Evolutionary conservation across 2,797 vertebrate genomes (phyloP), one percentile per base, ranked within the genome.

Genomic region (Hydrolagus colliei): DNA sequence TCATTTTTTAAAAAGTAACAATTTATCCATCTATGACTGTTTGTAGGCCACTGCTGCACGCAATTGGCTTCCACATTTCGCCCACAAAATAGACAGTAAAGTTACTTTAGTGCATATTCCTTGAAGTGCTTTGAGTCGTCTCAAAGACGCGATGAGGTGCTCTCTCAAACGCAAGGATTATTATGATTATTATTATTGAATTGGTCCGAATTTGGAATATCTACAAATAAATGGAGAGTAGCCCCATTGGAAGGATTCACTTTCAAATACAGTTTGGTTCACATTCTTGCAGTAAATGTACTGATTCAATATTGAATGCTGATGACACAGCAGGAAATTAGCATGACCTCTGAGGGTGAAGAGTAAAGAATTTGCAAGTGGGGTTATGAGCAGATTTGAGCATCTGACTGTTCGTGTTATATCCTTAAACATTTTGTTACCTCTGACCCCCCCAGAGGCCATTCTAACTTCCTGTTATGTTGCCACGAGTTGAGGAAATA

Each of bases 391-490:
- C 71, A 84, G 65, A 68, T 9, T 35, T 63, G 71, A 84, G 65
- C n/a, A 27, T 41, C 65, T 71, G 63, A 32, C 79, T 82, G 32
- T 82, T 82, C 27, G 3, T 68, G 32, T 3, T 52, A 71, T 65
- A 84, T 35, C 79, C 79, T 84, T 32, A 52, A 41, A 63, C 79
- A 84, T 84, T 41, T 18, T 65, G 68, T 84, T 84, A 84, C 79
- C 32, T 84, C 41, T 84, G 79, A 84, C 79, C 78, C 79, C 78
- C 65, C 52, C 41, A 52, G 79, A 84, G 65, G 79, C 65, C 65
- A 84, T 68, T 71, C 16, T 27, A 67, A 71, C 32, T 84, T 84
- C 79, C 79, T 84, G 79, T 67, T 80, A 12, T 41, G 65, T 14
- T 68, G 79, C 16, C 63, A 84, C 65, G 65, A 84, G 79, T 68